Percentiles rank a stretch among this genome's conserved stretches.
Evolutionary conservation across 2,113 vertebrate genomes (phyloP).

Genomic region (Lipophrys pholis): DNA sequence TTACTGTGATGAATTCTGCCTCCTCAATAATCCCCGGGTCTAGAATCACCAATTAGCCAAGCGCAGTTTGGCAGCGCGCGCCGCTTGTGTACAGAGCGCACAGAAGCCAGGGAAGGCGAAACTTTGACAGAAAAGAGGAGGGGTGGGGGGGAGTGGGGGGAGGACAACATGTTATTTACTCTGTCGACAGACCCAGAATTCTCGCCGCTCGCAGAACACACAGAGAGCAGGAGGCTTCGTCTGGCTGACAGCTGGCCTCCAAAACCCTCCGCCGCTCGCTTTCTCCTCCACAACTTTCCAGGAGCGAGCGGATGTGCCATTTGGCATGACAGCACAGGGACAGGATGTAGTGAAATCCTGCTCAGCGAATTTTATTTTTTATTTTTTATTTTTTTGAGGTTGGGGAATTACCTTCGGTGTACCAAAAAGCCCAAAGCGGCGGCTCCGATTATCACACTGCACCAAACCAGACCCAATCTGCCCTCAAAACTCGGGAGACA

Average conservation of each 20-base stretch:
- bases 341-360: constrained; percentile 21
- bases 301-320: constrained; percentile 10
- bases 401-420: constrained; percentile 8
- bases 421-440: too few species aligned
- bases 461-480: too few species aligned
- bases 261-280: constrained; percentile 23
- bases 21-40: constrained; percentile 54
- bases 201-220: constrained; percentile 32
- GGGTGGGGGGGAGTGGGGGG: too few species aligned
- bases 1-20: constrained; percentile 51
- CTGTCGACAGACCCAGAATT: constrained; percentile 51
- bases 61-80: constrained; percentile 47
- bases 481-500: too few species aligned
- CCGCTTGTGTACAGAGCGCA: constrained; percentile 45
- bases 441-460: too few species aligned
- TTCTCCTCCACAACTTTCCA: constrained; percentile 43
- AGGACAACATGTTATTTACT: constrained; percentile 63
- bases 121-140: constrained; percentile 53
- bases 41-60: constrained; percentile 64
- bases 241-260: constrained; percentile 56
- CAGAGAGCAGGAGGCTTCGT: constrained; percentile 45
- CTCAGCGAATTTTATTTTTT: too few species aligned
- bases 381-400: too few species aligned
- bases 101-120: constrained; percentile 40
- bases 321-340: constrained; percentile 34